Percentiles rank a stretch among this genome's conserved stretches.
phyloP scores from a whole-genome alignment of 2,888 invertebrate species.

The Anagyrus pseudococci region DNA sequence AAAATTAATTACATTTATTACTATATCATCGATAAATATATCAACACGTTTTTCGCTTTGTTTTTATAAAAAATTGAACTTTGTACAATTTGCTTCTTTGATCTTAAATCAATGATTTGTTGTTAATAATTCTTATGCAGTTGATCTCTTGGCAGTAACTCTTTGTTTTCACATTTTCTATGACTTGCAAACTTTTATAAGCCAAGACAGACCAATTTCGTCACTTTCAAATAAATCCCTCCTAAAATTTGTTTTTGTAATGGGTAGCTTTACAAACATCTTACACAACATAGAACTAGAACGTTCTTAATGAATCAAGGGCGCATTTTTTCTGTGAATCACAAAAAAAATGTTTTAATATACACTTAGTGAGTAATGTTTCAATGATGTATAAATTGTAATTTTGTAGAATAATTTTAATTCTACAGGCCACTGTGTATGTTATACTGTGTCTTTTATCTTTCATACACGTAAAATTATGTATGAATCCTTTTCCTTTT shows the following conservation, averaged over 20 bases:
- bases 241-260: constrained; percentile 3
- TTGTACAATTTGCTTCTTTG: constrained; percentile 28
- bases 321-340: constrained; percentile 17
- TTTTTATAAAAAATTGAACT: constrained; percentile 31
- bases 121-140: constrained; percentile 15
- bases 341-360: constrained; percentile 19
- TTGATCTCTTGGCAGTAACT: background rate
- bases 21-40: constrained; percentile 17
- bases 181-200: constrained; percentile 4
- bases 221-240: constrained; percentile 21
- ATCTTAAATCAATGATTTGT: constrained; percentile 21
- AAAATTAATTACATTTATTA: constrained; percentile 29
- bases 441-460: too few relatives aligned
- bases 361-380: constrained; percentile 7
- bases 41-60: constrained; percentile 13
- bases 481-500: constrained; percentile 2
- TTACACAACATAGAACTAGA: constrained; percentile 30
- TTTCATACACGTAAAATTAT: too few relatives aligned
- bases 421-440: too few relatives aligned
- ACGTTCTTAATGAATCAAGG: constrained; percentile 20
- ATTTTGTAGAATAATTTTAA: background rate
- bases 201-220: background rate
- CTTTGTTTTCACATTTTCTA: background rate
- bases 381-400: background rate
- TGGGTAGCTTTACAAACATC: constrained; percentile 19